phyloP scores from a whole-genome alignment of 2,888 invertebrate species.

The Agrochola lota region DNA sequence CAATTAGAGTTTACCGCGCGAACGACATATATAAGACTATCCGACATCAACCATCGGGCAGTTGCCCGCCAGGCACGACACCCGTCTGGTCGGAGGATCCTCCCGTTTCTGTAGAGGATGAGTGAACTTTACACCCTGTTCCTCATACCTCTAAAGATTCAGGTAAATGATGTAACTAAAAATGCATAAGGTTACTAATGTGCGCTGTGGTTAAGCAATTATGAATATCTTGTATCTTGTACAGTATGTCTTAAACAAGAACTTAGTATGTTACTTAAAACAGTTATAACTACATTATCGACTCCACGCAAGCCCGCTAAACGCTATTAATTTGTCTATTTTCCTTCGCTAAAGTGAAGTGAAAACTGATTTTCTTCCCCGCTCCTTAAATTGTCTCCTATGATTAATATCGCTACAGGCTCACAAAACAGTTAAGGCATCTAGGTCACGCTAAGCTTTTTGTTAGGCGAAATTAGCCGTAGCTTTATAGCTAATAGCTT shows the following conservation, averaged over 20 bases:
- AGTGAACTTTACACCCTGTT: too few relatives aligned
- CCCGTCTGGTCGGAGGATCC: too few relatives aligned
- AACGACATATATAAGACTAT: too few relatives aligned
- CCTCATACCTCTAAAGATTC: too few relatives aligned
- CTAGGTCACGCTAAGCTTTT: slow-evolving; percentile 19
- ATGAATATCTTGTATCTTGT: not conserved
- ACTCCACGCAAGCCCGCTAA: slow-evolving; percentile 3
- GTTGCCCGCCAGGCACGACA: too few relatives aligned
- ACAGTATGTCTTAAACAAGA: not conserved
- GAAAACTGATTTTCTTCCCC: slow-evolving; percentile 33
- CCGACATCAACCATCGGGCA: too few relatives aligned
- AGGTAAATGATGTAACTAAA: too few relatives aligned
- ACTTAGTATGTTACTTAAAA: slow-evolving; percentile 1
- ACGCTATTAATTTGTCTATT: slow-evolving; percentile 30
- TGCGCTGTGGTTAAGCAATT: not conserved
- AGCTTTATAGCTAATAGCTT: not conserved
- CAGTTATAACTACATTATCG: not conserved
- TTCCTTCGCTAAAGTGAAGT: slow-evolving; percentile 33
- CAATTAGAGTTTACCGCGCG: too few relatives aligned
- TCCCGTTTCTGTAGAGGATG: too few relatives aligned
- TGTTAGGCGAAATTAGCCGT: not conserved
- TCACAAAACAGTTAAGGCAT: slow-evolving; percentile 20
- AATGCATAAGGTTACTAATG: too few relatives aligned
- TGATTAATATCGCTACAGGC: slow-evolving; percentile 41
- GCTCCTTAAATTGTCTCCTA: slow-evolving; percentile 26